A percentile compares a stretch with the other conserved stretches of the same genome.
Conservation (phyloP, 2,113 vertebrate species). For the Alethe castanea region DNA sequence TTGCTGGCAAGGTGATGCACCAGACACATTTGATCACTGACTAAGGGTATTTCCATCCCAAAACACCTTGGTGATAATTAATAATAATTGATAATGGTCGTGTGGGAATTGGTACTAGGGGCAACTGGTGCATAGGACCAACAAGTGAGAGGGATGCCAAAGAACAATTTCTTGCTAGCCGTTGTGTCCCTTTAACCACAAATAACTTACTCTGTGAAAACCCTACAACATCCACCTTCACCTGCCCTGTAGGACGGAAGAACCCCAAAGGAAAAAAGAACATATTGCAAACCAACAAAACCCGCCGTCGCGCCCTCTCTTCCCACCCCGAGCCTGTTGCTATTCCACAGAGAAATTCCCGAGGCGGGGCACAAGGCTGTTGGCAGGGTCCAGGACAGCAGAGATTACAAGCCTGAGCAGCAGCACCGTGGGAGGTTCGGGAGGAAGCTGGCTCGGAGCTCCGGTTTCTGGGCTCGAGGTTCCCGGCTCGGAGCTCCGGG, state of each 20-base stretch:
- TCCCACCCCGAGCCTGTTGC: background rate
- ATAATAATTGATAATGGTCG: no score
- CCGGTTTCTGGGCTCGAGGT: no score
- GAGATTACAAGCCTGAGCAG: rapidly evolving
- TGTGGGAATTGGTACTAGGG: rapidly evolving
- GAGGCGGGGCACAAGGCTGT: rapidly evolving
- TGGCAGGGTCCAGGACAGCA: rapidly evolving
- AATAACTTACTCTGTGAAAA: background rate
- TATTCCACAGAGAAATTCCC: rapidly evolving
- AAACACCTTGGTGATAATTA: background rate
- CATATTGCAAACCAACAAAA: background rate
- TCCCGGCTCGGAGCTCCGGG: background rate
- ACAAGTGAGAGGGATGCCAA: background rate
- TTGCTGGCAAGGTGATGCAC: background rate
- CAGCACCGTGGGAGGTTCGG: rapidly evolving
- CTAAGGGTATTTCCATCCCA: background rate
- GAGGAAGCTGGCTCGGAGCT: no score
- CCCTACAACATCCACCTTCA: background rate
- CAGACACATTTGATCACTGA: background rate
- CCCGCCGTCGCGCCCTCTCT: background rate
- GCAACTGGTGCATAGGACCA: rapidly evolving
- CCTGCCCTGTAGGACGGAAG: background rate
- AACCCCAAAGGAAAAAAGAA: background rate
- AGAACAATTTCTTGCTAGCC: rapidly evolving
- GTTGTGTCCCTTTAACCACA: background rate